Evolutionary conservation across 1,140 invertebrate species (phyloP), one percentile per base, ranked within the genome.

Genomic region (Stratiolaelaps scimitus): DNA sequence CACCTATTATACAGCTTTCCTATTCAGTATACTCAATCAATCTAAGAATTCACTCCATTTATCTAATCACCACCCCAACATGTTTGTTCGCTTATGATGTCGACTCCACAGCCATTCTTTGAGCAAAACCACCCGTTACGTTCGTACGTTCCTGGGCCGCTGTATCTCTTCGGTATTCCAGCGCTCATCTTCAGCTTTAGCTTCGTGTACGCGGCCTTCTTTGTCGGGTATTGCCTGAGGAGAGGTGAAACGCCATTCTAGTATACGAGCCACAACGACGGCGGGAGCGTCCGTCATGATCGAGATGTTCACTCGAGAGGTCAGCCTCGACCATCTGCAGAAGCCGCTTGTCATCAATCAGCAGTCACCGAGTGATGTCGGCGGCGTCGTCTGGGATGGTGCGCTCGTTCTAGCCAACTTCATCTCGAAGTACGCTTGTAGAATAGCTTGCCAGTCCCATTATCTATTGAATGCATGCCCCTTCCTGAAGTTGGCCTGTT

Each of bases 301-400:
- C 2, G 17, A 26, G 23, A 60, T 23, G 15, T 60, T 60, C 23
- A 60, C 53, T 26, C 53, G 53, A 20, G 53, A 60, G 34, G 53
- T 60, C 10, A 15, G 53, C 13, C 13, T 60, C 4, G 53, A 60
- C 15, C 34, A 26, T 23, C 13, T 23, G 13, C 15, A 34, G 26
- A 34, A 26, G 23, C 53, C 53, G 26, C 53, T 60, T 6, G 23
- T 60, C 53, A 60, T 60, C 20, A 26, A 26, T 34, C 53, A 60
- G 20, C 26, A 60, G 34, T 29, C 53, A 34, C 17, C 34, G 26
- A 60, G 53, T 34, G 53, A 60, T 10, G 53, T 60, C 34, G 53
- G 53, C 23, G 53, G 53, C 15, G 53, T 60, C 53, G 53, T 60
- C 53, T 60, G 53, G 53, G 53, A 60, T 34, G 53, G 53, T 23